Conservation (phyloP, 2,113 vertebrate species). For the Albula glossodonta region DNA sequence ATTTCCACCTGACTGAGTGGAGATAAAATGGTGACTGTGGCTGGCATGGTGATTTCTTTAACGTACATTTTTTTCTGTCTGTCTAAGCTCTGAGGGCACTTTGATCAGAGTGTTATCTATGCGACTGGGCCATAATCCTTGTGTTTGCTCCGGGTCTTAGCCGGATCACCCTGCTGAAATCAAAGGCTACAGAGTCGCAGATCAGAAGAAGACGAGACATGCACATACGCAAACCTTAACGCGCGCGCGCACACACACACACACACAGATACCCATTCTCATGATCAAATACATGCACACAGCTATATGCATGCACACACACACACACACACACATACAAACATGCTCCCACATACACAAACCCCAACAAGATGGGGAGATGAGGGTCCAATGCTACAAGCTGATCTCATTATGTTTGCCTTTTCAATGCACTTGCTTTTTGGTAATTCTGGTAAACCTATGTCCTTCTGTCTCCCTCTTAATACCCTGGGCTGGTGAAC, state of each 20-base stretch:
- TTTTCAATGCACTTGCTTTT: neutral
- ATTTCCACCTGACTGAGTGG: constrained; percentile 57
- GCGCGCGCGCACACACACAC: constrained; percentile 17
- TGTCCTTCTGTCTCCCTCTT: neutral
- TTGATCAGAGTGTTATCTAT: constrained; percentile 75
- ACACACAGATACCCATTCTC: neutral
- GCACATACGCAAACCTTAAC: neutral
- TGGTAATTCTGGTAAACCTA: neutral
- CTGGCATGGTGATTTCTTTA: constrained; percentile 58
- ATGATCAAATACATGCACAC: neutral
- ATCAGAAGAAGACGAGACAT: constrained; percentile 60
- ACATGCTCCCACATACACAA: neutral
- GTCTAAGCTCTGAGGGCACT: constrained; percentile 66
- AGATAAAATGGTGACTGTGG: constrained; percentile 63
- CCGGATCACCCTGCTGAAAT: constrained; percentile 71
- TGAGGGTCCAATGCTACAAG: neutral
- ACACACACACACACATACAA: constrained; percentile 7
- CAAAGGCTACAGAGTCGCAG: constrained; percentile 66
- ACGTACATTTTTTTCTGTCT: constrained; percentile 65
- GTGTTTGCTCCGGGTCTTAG: constrained; percentile 76
- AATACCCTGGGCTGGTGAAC: neutral
- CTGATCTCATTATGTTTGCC: neutral
- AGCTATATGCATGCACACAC: neutral
- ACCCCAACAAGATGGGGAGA: neutral
- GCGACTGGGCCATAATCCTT: constrained; percentile 71